Evolutionary conservation across 2,113 vertebrate species (phyloP), one percentile per base, ranked within the genome.

Genomic region (Chaenocephalus aceratus): DNA sequence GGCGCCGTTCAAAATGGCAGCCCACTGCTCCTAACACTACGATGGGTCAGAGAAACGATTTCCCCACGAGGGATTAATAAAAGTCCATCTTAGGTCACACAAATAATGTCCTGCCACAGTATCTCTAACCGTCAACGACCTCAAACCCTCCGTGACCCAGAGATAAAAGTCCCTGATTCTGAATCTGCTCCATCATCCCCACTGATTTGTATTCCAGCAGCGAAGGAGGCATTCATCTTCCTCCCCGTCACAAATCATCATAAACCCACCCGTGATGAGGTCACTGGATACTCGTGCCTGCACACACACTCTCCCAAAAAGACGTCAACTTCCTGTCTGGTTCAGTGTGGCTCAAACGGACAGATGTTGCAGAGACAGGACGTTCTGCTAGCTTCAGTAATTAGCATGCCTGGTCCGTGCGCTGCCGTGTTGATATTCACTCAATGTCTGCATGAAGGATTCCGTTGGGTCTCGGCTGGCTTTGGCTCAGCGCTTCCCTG

Each of bases 361-460:
- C 60, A n/a, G 76, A 86, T 80, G 88, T 86, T 82, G 57, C 80
- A 68, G 70, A 79, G 79, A 34, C 54, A 10, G 62, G 15, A 14
- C 4, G 16, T 41, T 2, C 13, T 3, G 75, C 4, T 30, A 62
- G 81, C 79, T 71, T 36, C 77, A 34, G 57, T 72, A 14, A 88
- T 88, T 82, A 90, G 80, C 82, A 86, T 90, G 83, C 75, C 44
- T 48, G 72, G 15, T 54, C 79, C 45, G 84, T 58, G 45, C 8
- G 57, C 90, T 58, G 88, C 74, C n/a, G 18, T n/a, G 36, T 91
- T 90, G 57, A 76, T 81, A 88, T 82, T 69, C 88, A 64, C 77
- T 21, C n/a, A 58, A 10, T 56, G 85, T 88, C 84, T 61, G 71
- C 66, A 77, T 46, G n/a, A 79, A 74, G 66, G 63, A 72, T 83